phyloP scores from a whole-genome alignment of 1,140 invertebrate species.

The Ips nitidus region DNA sequence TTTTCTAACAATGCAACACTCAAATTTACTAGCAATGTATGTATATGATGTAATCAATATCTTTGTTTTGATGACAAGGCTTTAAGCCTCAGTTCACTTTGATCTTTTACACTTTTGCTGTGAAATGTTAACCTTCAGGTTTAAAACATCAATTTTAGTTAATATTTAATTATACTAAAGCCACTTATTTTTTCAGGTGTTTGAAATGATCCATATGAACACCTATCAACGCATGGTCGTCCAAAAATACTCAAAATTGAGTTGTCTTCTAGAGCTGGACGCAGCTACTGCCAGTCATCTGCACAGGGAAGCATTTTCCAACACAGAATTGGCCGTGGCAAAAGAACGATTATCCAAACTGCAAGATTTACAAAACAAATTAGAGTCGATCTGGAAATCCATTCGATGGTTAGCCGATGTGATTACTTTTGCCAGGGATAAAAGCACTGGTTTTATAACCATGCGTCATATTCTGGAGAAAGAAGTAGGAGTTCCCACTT shows the following conservation, averaged over 20 bases:
- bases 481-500: constrained; percentile 50
- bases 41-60: too few species aligned
- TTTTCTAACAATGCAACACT: too few species aligned
- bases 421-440: constrained; percentile 87
- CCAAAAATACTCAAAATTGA: constrained; percentile 84
- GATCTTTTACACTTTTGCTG: too few species aligned
- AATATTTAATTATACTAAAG: too few species aligned
- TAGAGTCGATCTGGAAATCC: constrained; percentile 87
- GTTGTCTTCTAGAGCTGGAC: constrained; percentile 90
- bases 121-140: too few species aligned
- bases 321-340: constrained; percentile 79
- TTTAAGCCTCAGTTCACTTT: too few species aligned
- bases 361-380: constrained; percentile 77
- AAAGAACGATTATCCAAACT: constrained; percentile 81
- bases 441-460: constrained; percentile 51
- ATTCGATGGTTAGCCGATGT: constrained; percentile 94
- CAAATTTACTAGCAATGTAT: too few species aligned
- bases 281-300: constrained; percentile 88
- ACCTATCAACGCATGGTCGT: constrained; percentile 90
- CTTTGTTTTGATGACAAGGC: too few species aligned
- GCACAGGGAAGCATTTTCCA: constrained; percentile 91
- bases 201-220: constrained; percentile 91
- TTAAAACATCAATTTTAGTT: too few species aligned
- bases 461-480: constrained; percentile 55
- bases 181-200: constrained; percentile 55